Conservation (phyloP, 2,888 invertebrate species). For the Venusia cambrica region DNA sequence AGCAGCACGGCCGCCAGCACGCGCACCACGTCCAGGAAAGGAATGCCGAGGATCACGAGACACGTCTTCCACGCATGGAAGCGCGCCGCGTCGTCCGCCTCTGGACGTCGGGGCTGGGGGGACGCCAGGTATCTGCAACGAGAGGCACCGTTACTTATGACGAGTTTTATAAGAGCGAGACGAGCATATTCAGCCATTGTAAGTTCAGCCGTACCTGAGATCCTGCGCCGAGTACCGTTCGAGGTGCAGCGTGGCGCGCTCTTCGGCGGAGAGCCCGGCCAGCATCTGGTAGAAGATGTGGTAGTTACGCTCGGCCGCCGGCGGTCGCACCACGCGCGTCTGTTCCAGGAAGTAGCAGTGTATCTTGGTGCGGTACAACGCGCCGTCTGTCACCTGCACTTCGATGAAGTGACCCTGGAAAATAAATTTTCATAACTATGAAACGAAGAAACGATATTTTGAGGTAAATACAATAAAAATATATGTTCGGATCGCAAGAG, state of each 20-base stretch:
- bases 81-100: slow-evolving; percentile 65
- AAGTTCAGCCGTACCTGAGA: too few relatives aligned
- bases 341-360: slow-evolving; percentile 98
- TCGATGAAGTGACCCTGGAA: slow-evolving; percentile 95
- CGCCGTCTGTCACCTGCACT: slow-evolving; percentile 97
- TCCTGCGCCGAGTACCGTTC: slow-evolving; percentile 92
- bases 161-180: too few relatives aligned
- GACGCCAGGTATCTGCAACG: slow-evolving; percentile 84
- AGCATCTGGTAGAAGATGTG: slow-evolving; percentile 98
- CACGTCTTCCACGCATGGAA: slow-evolving; percentile 97
- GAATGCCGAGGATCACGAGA: slow-evolving; percentile 94
- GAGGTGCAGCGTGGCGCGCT: slow-evolving; percentile 91
- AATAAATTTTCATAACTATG: too few relatives aligned
- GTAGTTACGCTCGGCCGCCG: slow-evolving; percentile 95
- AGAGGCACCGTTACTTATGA: too few relatives aligned
- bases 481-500: not conserved
- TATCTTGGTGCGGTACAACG: slow-evolving; percentile 96
- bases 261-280: slow-evolving; percentile 93
- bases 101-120: slow-evolving; percentile 82
- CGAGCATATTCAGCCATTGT: too few relatives aligned
- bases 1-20: slow-evolving; percentile 94
- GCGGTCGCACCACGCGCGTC: slow-evolving; percentile 92
- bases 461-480: slow-evolving; percentile 22
- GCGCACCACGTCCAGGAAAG: slow-evolving; percentile 95
- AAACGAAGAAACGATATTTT: slow-evolving; percentile 17